These are phyloP conservation scores for Caracal caracal DNA, from an alignment of 2,113 vertebrate species.

Conservation along the genomic window DNA sequence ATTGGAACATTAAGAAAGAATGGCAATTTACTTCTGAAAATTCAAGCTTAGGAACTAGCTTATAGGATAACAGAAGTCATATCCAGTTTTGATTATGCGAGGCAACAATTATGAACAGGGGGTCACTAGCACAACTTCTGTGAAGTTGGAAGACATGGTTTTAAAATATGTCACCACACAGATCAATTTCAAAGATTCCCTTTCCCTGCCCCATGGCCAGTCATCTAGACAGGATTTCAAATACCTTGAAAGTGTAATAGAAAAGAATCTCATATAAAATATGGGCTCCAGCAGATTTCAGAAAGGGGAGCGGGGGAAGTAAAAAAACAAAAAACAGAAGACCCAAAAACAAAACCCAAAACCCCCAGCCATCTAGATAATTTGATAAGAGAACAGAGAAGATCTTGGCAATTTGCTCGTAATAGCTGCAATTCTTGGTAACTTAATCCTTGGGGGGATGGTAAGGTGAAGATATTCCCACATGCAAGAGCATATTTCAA, in stretches of 20 bases:
- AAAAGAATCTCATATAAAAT: slow-evolving; percentile 52
- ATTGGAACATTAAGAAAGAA: not conserved
- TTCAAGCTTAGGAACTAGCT: not conserved
- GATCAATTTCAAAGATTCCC: slow-evolving; percentile 69
- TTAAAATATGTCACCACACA: slow-evolving; percentile 55
- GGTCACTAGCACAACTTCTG: slow-evolving; percentile 14
- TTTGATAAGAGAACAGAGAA: slow-evolving; percentile 81
- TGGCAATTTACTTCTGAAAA: slow-evolving; percentile 12
- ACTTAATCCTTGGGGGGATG: slow-evolving; percentile 76
- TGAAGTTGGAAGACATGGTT: slow-evolving; percentile 25
- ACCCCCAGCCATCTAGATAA: slow-evolving; percentile 63
- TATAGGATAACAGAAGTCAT: slow-evolving; percentile 16
- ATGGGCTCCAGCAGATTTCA: slow-evolving; percentile 67
- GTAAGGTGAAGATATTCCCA: slow-evolving; percentile 67
- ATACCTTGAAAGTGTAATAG: slow-evolving; percentile 55
- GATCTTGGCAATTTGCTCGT: slow-evolving; percentile 76
- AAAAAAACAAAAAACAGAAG: not conserved
- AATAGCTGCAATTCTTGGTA: slow-evolving; percentile 80
- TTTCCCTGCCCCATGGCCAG: slow-evolving; percentile 39
- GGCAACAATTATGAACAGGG: slow-evolving; percentile 29
- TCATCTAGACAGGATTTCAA: slow-evolving; percentile 70
- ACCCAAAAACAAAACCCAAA: not conserved
- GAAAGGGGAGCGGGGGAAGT: slow-evolving; percentile 4
- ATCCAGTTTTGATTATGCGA: not conserved
- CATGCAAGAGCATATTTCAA: slow-evolving; percentile 53